phyloP scores from a whole-genome alignment of 2,797 vertebrate genomes.

The Buphagus erythrorhynchus region DNA sequence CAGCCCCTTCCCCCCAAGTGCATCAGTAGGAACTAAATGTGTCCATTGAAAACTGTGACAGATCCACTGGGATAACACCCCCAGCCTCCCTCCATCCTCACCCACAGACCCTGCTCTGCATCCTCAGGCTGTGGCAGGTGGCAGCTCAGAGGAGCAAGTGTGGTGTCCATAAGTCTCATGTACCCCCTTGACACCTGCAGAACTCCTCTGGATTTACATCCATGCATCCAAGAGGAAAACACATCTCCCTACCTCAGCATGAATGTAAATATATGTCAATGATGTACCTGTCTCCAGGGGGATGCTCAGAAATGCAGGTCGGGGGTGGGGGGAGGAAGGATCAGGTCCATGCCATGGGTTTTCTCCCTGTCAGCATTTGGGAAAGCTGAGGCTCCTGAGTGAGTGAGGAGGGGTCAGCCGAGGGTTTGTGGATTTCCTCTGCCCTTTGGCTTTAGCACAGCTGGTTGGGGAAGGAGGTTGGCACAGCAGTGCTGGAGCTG shows the following conservation, averaged over 20 bases:
- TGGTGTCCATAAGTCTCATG: rapidly evolving
- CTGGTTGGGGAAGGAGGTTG: neutral
- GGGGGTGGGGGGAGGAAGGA: neutral
- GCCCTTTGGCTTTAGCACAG: neutral
- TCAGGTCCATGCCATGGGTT: neutral
- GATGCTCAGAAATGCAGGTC: neutral
- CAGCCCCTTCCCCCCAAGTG: neutral
- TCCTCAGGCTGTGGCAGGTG: neutral
- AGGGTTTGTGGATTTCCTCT: neutral
- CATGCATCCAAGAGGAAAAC: neutral
- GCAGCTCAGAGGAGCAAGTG: rapidly evolving
- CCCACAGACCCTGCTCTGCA: neutral
- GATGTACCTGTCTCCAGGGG: neutral
- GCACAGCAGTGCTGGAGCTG: rapidly evolving
- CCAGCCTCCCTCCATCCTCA: neutral
- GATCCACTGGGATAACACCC: neutral
- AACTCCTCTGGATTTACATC: neutral
- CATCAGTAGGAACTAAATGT: neutral
- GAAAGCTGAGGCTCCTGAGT: neutral
- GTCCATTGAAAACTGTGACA: neutral
- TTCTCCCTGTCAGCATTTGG: neutral
- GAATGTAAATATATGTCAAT: neutral
- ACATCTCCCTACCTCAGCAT: neutral
- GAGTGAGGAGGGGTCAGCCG: neutral
- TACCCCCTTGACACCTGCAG: neutral